Evolutionary conservation across 2,888 invertebrate genomes (phyloP).

Genomic region (Diplazon laetatorius): DNA sequence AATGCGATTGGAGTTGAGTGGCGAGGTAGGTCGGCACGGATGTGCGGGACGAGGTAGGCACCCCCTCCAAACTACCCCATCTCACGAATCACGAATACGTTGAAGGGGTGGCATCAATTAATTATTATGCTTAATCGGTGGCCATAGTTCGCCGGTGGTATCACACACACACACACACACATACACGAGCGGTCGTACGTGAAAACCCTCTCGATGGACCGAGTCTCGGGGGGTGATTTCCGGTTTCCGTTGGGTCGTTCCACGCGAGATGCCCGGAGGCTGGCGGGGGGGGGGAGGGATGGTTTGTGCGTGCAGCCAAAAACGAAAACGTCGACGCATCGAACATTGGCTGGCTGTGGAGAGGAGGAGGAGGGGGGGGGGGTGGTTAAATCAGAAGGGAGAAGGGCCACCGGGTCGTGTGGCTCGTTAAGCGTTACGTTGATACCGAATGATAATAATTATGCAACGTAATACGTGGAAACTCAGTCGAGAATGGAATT

Average conservation of each 20-base stretch:
- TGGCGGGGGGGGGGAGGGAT: not conserved
- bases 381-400: slow-evolving; percentile 48
- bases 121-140: slow-evolving; percentile 68
- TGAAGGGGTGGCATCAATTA: slow-evolving; percentile 62
- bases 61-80: too few species aligned
- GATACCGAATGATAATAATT: slow-evolving; percentile 53
- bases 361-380: too few species aligned
- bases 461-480: slow-evolving; percentile 56
- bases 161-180: too few species aligned
- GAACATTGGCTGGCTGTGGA: too few species aligned
- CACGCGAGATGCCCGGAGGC: not conserved
- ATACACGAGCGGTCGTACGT: not conserved
- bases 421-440: slow-evolving; percentile 42
- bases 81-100: slow-evolving; percentile 34
- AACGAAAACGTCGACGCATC: slow-evolving; percentile 36
- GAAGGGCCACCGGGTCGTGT: not conserved
- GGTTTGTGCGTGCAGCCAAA: not conserved
- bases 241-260: not conserved
- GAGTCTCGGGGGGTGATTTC: not conserved
- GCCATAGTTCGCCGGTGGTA: slow-evolving; percentile 21
- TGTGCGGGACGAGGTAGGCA: too few species aligned
- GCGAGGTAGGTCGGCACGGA: slow-evolving; percentile 2
- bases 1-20: slow-evolving; percentile 5
- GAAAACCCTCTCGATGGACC: not conserved
- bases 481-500: slow-evolving; percentile 48